Evolutionary conservation across 2,888 invertebrate genomes (phyloP).

Genomic region (Cistogaster globosa): DNA sequence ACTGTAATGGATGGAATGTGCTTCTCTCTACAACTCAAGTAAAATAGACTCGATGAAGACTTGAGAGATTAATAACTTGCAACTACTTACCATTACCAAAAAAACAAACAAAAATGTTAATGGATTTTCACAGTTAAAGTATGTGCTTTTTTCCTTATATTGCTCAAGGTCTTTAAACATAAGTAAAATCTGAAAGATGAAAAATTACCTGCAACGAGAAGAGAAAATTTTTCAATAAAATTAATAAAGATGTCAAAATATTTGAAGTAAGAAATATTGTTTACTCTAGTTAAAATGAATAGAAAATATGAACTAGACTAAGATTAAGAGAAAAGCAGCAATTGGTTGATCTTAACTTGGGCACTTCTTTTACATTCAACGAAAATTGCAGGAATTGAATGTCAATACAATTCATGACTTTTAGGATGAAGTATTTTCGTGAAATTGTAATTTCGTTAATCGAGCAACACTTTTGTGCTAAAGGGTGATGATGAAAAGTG

Average conservation of each 20-base stretch:
- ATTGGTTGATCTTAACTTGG: no score
- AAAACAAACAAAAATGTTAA: constrained; percentile 24
- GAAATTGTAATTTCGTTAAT: no score
- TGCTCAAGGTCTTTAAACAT: background rate
- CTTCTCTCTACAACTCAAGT: background rate
- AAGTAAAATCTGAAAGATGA: background rate
- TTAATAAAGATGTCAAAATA: constrained; percentile 25
- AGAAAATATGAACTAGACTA: no score
- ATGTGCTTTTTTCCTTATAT: background rate
- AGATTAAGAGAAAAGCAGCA: no score
- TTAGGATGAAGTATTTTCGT: no score
- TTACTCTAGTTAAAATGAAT: no score
- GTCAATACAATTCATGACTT: no score
- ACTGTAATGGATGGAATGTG: constrained; percentile 34
- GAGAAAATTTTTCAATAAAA: background rate
- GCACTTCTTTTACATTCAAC: no score
- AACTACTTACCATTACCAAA: constrained; percentile 59
- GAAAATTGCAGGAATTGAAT: no score
- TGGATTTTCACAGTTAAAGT: constrained; percentile 21
- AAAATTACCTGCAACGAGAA: constrained; percentile 51
- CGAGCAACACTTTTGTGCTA: no score
- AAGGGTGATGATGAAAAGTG: no score
- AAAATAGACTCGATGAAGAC: constrained; percentile 14
- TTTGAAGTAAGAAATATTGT: no score
- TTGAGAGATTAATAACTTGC: constrained; percentile 42